These are phyloP conservation scores for Eupeodes latifasciatus DNA, from an alignment of 2,888 invertebrate species.

Conservation along the genomic window DNA sequence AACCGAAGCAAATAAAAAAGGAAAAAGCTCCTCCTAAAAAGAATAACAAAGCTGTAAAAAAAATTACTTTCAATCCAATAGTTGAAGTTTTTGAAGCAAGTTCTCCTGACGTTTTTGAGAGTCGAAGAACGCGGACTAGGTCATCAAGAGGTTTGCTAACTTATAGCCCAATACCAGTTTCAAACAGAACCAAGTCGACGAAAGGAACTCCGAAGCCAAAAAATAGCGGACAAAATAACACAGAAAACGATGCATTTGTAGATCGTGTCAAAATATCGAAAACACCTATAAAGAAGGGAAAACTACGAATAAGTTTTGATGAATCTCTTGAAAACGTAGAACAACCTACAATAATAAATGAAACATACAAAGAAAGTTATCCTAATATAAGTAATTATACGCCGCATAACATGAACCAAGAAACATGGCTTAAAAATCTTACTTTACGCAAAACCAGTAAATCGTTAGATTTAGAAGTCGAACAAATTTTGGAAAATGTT, in stretches of 20 bases:
- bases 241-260: background rate
- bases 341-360: background rate
- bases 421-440: slow-evolving; percentile 39
- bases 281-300: background rate
- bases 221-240: background rate
- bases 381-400: background rate
- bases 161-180: background rate
- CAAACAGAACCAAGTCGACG: background rate
- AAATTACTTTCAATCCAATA: background rate
- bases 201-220: background rate
- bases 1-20: background rate
- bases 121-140: background rate
- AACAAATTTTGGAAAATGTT: background rate
- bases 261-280: background rate
- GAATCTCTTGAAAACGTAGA: slow-evolving; percentile 3
- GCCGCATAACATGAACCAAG: slow-evolving; percentile 21
- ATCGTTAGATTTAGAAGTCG: slow-evolving; percentile 34
- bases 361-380: background rate
- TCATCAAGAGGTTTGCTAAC: background rate
- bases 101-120: background rate
- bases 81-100: background rate
- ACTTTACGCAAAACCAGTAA: slow-evolving; percentile 40
- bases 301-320: slow-evolving; percentile 39
- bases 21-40: background rate
- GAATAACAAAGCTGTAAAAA: background rate